phyloP scores from a whole-genome alignment of 2,797 vertebrate genomes.

The Bufotes viridis region DNA sequence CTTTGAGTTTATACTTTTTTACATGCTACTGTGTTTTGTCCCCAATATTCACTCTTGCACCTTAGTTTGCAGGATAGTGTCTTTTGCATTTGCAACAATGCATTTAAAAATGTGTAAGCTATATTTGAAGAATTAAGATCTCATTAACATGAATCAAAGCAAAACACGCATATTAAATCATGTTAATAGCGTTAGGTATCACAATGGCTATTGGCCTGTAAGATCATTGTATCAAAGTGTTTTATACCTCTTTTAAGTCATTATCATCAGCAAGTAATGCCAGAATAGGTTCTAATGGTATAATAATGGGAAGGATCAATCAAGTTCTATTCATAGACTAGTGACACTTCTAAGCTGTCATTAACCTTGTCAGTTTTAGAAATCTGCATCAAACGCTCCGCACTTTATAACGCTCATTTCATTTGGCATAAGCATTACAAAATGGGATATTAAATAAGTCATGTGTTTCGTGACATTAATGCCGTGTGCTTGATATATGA shows the following conservation, averaged over 20 bases:
- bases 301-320: constrained; percentile 61
- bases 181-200: constrained; percentile 39
- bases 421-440: constrained; percentile 56
- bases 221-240: constrained; percentile 49
- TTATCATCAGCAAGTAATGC: constrained; percentile 58
- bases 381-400: constrained; percentile 51
- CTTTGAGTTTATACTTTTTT: background rate
- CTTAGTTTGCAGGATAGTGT: background rate
- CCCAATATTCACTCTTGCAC: background rate
- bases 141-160: constrained; percentile 36
- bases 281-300: constrained; percentile 52
- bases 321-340: constrained; percentile 54
- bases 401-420: constrained; percentile 57
- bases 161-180: constrained; percentile 41
- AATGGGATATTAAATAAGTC: constrained; percentile 55
- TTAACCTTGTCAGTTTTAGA: constrained; percentile 59
- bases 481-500: constrained; percentile 51
- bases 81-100: background rate
- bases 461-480: constrained; percentile 57
- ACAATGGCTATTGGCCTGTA: constrained; percentile 43
- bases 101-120: constrained; percentile 25
- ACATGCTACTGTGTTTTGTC: background rate
- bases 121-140: constrained; percentile 26
- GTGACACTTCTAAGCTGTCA: constrained; percentile 52
- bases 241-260: constrained; percentile 52